Evolutionary conservation across 2,113 vertebrate species (phyloP).

Genomic region (Fukomys damarensis): DNA sequence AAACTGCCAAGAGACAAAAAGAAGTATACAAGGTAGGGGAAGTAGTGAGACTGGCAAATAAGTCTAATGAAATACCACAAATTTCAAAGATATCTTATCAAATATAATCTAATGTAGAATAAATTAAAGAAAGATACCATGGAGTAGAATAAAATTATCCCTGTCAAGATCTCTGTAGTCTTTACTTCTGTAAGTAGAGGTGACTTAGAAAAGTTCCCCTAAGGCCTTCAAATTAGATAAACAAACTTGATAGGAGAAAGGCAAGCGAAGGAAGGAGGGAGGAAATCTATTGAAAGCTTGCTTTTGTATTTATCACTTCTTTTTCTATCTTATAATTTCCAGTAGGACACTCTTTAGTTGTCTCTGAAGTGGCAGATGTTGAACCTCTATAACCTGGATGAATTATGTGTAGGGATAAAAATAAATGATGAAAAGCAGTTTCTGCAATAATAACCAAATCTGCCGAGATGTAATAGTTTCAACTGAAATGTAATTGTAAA

Average conservation of each 20-base stretch:
- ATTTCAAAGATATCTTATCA: not conserved
- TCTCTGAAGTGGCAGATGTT: not conserved
- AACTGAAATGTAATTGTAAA: not conserved
- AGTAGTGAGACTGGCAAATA: not conserved
- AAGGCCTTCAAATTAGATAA: not conserved
- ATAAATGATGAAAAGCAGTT: not conserved
- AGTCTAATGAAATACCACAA: not conserved
- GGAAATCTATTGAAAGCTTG: not conserved
- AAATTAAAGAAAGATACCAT: not conserved
- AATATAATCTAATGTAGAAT: not conserved
- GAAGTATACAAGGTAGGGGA: not conserved
- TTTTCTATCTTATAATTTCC: not conserved
- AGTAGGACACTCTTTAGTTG: not conserved
- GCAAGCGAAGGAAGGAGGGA: not conserved
- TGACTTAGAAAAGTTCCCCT: not conserved
- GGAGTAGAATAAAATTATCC: not conserved
- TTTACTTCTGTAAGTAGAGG: not conserved
- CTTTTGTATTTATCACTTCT: not conserved
- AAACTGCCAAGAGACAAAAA: not conserved
- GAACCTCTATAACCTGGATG: not conserved
- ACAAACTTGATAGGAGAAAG: not conserved
- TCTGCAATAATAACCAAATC: not conserved
- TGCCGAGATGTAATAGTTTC: not conserved
- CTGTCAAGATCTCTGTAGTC: not conserved
- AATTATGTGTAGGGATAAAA: not conserved